Base-by-base conservation (phyloP, 2,888 invertebrate genomes). In the Tinea pellionella region DNA sequence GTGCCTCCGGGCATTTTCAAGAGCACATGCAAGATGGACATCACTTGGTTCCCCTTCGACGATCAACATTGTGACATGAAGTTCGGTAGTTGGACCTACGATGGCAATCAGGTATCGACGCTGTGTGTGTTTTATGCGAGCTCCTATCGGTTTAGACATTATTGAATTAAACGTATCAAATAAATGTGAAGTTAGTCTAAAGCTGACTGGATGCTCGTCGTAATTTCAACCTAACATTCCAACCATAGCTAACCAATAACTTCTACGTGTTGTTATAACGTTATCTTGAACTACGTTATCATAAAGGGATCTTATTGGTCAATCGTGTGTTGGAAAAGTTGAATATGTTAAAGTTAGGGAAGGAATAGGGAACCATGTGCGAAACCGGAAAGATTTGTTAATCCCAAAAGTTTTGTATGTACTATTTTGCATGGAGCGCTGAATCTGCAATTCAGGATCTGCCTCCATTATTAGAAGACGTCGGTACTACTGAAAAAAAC, bases 11-110 rank as follows among this genome's bases (percentile, higher is more conserved):
- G 98, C 89, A 98, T 99, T 91, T 98, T 99, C 93, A 98, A 98
- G 93, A 97, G 98, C 93, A 99, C 98, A 90, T 99, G 99, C 93
- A 96, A 96, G 92, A 99, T 99, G 90, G 97, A 99, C 93, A 99
- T 99, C 93, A 98, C 98, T 88, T 99, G 98, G 98, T 99, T 99
- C 92, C 99, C 99, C 88, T 99, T 99, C 92, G 99, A 99, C 91
- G 98, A 99, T 90, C 99, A 99, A 92, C 94, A 95, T 89, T 99
- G 99, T 92, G 94, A 96, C 89, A 96, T 99, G 96, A 97, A 99
- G 93, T 99, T 99, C 89, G 99, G 99, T 90, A 98, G 98, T 90
- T 99, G 99, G 99, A 98, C 99, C 80, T 98, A 99, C 91, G 96
- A 96, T 89, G 97, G 97, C 90, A 94, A 93, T 90, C 95, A 96